These are phyloP conservation scores for Typhlichthys subterraneus DNA, from an alignment of 2,797 vertebrate genomes.

Conservation along the genomic window DNA sequence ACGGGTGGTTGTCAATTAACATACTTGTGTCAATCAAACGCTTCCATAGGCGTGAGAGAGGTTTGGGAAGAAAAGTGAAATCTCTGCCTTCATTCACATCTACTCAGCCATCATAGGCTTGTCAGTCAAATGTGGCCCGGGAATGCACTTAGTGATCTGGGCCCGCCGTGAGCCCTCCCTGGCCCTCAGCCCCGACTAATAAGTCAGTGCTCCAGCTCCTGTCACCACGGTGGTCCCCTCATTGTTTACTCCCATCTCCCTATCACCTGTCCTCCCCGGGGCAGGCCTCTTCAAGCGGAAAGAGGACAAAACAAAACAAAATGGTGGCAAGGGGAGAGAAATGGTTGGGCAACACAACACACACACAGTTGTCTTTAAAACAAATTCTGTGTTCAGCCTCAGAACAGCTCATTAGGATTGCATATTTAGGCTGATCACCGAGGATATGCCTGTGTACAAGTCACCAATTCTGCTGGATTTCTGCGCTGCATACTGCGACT, in stretches of 20 bases:
- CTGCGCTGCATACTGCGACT: too few relatives aligned
- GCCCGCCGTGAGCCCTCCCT: constrained; percentile 18
- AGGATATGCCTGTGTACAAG: too few relatives aligned
- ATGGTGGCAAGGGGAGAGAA: too few relatives aligned
- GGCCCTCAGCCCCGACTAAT: constrained; percentile 39
- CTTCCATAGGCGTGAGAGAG: background rate
- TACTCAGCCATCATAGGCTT: constrained; percentile 24
- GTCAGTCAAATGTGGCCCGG: constrained; percentile 45
- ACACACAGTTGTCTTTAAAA: too few relatives aligned
- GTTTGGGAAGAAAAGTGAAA: background rate
- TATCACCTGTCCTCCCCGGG: constrained; percentile 21
- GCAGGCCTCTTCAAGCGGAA: constrained; percentile 6
- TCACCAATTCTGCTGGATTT: too few relatives aligned
- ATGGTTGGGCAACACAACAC: too few relatives aligned
- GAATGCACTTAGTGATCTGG: constrained; percentile 51
- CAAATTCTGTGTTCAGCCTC: too few relatives aligned
- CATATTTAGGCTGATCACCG: too few relatives aligned
- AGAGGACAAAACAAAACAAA: constrained; percentile 1
- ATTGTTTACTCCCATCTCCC: constrained; percentile 54
- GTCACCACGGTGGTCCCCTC: constrained; percentile 62
- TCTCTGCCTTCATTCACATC: constrained; percentile 8
- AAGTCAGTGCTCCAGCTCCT: constrained; percentile 21
- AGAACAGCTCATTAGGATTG: too few relatives aligned
- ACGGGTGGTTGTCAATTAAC: too few relatives aligned
- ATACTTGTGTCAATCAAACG: background rate